These are phyloP conservation scores for Drosophila truncata DNA, from an alignment of 1,140 invertebrate species.

Conservation along the genomic window DNA sequence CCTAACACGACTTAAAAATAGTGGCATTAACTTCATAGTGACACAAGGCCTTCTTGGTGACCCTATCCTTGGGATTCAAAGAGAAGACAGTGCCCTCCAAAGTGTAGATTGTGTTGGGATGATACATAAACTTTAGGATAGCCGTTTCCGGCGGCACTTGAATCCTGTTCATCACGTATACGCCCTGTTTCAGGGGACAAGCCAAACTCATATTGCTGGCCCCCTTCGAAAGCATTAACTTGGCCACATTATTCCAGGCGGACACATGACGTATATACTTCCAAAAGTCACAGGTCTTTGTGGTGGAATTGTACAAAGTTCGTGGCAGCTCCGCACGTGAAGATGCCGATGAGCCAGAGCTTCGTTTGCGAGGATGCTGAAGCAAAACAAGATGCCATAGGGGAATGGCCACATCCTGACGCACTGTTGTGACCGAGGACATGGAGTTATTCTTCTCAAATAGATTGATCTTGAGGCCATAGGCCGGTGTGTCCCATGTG, in stretches of 20 bases:
- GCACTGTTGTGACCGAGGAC: constrained; percentile 66
- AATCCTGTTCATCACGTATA: constrained; percentile 70
- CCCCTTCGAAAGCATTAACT: constrained; percentile 57
- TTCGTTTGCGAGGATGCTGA: constrained; percentile 47
- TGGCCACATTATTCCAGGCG: constrained; percentile 69
- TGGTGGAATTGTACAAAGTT: constrained; percentile 64
- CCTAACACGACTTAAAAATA: constrained; percentile 66
- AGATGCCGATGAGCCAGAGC: fast-evolving
- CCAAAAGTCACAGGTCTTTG: constrained; percentile 75
- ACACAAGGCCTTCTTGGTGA: constrained; percentile 47
- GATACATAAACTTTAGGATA: constrained; percentile 76
- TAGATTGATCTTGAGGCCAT: constrained; percentile 53
- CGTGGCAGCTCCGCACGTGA: constrained; percentile 45
- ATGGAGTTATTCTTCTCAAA: constrained; percentile 66
- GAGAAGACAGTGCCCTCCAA: constrained; percentile 63
- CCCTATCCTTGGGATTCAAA: constrained; percentile 47
- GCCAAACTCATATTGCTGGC: constrained; percentile 73
- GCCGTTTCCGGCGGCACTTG: constrained; percentile 72
- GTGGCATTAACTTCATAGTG: constrained; percentile 75
- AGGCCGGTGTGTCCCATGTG: constrained; percentile 60
- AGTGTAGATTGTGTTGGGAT: constrained; percentile 71
- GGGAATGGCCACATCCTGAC: constrained; percentile 63
- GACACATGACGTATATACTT: constrained; percentile 66
- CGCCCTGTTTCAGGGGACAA: constrained; percentile 67
- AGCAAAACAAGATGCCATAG: constrained; percentile 65